These are phyloP conservation scores for Ischnus inquisitorius DNA, from an alignment of 2,888 invertebrate species.

Conservation along the genomic window DNA sequence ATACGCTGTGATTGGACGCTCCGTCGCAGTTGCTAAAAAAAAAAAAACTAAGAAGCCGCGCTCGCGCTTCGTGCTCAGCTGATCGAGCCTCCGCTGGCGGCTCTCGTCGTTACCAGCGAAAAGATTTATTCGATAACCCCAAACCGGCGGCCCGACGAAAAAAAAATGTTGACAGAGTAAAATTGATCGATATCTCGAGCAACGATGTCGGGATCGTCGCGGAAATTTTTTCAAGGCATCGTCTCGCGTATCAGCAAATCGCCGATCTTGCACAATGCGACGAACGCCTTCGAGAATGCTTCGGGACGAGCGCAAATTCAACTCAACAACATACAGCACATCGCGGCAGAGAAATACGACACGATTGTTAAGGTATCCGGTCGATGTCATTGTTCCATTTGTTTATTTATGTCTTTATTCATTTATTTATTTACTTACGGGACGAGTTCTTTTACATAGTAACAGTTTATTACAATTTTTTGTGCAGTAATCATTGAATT, in stretches of 20 bases:
- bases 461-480: too few species aligned
- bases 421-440: too few species aligned
- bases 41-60: not conserved
- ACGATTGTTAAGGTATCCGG: constrained; percentile 78
- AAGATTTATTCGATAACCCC: constrained; percentile 42
- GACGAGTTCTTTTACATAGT: too few species aligned
- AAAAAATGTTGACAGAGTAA: constrained; percentile 26
- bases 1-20: not conserved
- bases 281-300: constrained; percentile 74
- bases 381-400: not conserved
- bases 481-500: too few species aligned
- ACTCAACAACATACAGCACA: constrained; percentile 75
- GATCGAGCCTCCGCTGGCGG: not conserved
- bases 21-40: not conserved
- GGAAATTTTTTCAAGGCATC: constrained; percentile 74
- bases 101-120: not conserved
- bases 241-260: constrained; percentile 75
- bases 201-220: constrained; percentile 76
- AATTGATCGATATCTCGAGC: not conserved
- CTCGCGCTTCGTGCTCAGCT: not conserved
- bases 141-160: constrained; percentile 37
- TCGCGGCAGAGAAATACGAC: constrained; percentile 78
- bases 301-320: constrained; percentile 77
- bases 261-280: constrained; percentile 75
- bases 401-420: too few species aligned